Evolutionary conservation across 2,797 vertebrate species (phyloP), one percentile per base, ranked within the genome.

Genomic region (Myripristis murdjan): DNA sequence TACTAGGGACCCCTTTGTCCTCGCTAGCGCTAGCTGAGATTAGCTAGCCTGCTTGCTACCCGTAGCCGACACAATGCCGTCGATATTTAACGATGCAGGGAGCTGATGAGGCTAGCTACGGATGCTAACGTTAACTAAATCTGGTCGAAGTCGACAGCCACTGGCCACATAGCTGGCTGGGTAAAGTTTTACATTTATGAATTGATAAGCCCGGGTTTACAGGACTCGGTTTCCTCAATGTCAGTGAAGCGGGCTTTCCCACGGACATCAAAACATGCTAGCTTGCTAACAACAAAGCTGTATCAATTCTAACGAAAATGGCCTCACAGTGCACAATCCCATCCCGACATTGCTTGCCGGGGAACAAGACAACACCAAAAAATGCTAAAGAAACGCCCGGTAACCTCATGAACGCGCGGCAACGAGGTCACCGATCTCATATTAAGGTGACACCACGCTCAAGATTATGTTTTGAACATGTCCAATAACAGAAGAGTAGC

Each of bases 341-440:
- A 90, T 87, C 81, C 89, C 89, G 91, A 91, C 92, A 87, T 86
- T 82, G 75, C 89, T 91, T 83, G 76, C 87, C 84, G 89, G 91
- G 87, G 90, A 90, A 83, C 87, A 87, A 90, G 87, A 90, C 91
- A 90, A 87, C 88, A 90, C 88, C 72, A 89, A 87, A 84, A 77
- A 73, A 89, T 62, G 82, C 75, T 61, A 89, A 90, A 91, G 67
- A 89, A 86, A 91, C 67, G 80, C 47, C 74, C 59, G 28, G 33
- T 65, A 84, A 28, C 49, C 41, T 59, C 46, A 54, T 3, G 39
- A 4, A 22, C 64, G 20, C 15, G 43, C 20, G 5, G 12, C 51
- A 16, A 28, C 26, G 11, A 16, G 51, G 5, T 18, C 15, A 0
- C 43, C 6, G 16, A 9, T 3, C 6, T 41, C 16, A 20, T 44